Evolutionary conservation across 2,888 invertebrate genomes (phyloP).

Genomic region (Sepioteuthis lessoniana): DNA sequence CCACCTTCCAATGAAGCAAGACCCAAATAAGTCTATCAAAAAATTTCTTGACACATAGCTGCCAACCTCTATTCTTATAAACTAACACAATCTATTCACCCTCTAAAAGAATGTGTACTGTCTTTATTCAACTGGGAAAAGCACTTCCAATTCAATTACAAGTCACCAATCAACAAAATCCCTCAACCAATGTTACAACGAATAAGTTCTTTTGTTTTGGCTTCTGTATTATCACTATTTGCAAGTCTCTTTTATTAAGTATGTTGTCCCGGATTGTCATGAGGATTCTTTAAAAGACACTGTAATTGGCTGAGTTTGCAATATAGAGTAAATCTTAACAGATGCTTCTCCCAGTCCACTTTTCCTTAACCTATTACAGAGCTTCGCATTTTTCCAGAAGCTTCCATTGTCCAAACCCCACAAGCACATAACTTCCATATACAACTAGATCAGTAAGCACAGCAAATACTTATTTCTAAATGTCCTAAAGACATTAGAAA

Average conservation of each 20-base stretch:
- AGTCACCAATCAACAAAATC: conserved; percentile 5
- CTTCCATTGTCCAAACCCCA: neutral
- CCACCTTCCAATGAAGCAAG: no score
- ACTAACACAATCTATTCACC: neutral
- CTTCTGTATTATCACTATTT: neutral
- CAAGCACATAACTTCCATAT: neutral
- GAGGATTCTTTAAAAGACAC: neutral
- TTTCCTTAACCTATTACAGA: neutral
- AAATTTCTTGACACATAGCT: neutral
- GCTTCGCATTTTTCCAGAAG: neutral
- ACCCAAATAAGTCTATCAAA: neutral
- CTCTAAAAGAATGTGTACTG: neutral
- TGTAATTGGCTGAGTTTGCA: neutral
- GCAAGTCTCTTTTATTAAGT: neutral
- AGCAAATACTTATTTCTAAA: neutral
- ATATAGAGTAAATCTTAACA: neutral
- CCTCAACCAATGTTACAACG: neutral
- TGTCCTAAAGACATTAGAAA: neutral
- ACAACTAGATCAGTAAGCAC: neutral
- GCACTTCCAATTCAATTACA: neutral
- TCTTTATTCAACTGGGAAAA: neutral
- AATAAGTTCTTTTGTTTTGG: neutral
- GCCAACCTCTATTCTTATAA: neutral
- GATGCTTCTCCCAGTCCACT: neutral
- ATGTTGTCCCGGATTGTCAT: neutral